phyloP scores from a whole-genome alignment of 2,888 invertebrate species.

The Archips crataeganus region DNA sequence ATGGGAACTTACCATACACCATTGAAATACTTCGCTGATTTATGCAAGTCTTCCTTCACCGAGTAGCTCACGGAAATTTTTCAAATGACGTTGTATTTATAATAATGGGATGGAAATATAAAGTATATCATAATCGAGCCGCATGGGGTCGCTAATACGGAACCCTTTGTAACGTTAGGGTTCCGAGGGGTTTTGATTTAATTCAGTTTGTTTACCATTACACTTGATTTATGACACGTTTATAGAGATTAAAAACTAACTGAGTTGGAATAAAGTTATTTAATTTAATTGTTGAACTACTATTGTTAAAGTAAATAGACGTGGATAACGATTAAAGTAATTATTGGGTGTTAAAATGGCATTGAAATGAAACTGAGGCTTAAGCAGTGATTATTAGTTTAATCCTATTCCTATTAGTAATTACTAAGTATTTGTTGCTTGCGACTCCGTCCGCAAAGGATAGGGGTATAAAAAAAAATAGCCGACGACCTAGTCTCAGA shows the following conservation, averaged over 20 bases:
- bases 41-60: too few relatives aligned
- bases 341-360: not conserved
- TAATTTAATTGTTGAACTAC: conserved; percentile 13
- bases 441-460: too few relatives aligned
- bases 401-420: too few relatives aligned
- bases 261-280: conserved; percentile 43
- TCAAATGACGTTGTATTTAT: too few relatives aligned
- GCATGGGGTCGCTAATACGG: conserved; percentile 17
- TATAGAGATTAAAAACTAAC: conserved; percentile 53
- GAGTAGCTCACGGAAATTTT: too few relatives aligned
- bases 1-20: too few relatives aligned
- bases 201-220: conserved; percentile 31
- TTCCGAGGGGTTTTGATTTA: conserved; percentile 19
- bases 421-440: too few relatives aligned
- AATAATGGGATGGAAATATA: conserved; percentile 6
- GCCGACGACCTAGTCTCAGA: too few relatives aligned
- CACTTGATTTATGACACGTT: conserved; percentile 51
- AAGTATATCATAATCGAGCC: conserved; percentile 22
- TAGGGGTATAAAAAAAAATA: too few relatives aligned
- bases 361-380: too few relatives aligned
- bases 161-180: conserved; percentile 23
- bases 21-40: too few relatives aligned
- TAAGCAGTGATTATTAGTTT: too few relatives aligned
- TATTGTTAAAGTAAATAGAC: not conserved
- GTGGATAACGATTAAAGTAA: not conserved